These are phyloP conservation scores for Cathartes aura DNA, from an alignment of 2,113 vertebrate genomes.

Conservation along the genomic window DNA sequence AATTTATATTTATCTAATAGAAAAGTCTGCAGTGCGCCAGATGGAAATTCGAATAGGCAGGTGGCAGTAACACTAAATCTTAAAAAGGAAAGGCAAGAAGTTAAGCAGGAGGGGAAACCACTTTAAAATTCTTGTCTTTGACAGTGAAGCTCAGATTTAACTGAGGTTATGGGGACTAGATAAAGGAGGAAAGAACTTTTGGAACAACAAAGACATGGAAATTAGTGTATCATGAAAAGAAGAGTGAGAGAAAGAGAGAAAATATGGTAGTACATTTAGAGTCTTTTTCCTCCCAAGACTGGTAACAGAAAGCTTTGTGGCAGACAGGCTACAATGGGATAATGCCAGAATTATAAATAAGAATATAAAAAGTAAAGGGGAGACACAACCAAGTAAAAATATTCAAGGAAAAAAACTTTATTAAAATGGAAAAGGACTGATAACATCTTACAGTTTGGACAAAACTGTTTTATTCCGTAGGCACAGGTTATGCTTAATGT, in stretches of 20 bases:
- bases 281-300: not conserved
- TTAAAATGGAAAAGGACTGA: not conserved
- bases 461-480: not conserved
- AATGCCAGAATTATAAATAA: not conserved
- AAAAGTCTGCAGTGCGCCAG: not conserved
- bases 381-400: not conserved
- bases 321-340: not conserved
- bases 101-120: not conserved
- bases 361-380: not conserved
- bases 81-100: not conserved
- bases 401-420: not conserved
- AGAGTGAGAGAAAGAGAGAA: not conserved
- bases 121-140: not conserved
- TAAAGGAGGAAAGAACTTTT: not conserved
- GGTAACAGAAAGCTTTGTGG: not conserved
- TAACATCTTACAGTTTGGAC: not conserved
- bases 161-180: not conserved
- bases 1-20: not conserved
- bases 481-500: fast-evolving
- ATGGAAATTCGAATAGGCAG: not conserved
- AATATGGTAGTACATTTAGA: not conserved
- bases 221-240: not conserved
- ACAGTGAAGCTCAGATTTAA: not conserved
- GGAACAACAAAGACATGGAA: not conserved
- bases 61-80: not conserved